Base-by-base conservation (phyloP, 2,113 vertebrate genomes). In the Seriola quinqueradiata region DNA sequence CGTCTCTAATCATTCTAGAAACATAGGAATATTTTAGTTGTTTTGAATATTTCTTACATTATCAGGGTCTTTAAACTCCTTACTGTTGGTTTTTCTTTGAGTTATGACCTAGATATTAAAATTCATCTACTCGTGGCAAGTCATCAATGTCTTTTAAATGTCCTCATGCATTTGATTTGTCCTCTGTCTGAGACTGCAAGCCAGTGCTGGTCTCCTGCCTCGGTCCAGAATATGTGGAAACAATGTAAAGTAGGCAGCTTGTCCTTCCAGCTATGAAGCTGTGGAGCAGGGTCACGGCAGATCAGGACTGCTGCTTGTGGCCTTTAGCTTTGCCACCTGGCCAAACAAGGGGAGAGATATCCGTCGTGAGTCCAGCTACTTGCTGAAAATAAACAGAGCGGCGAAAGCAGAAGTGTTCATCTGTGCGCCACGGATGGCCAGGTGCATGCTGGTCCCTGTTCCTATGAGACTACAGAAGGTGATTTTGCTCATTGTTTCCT, bases 311-410 rank as follows among this genome's bases (percentile, higher is more conserved):
- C 16, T 28, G 61, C 70, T 77, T 78, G 67, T 88, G 87, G 73
- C 88, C 89, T 94, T 90, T 90, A 77, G 79, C 88, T 90, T 76
- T 52, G 28, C 85, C 93, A 93, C 87, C 90, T 93, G 91, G 88
- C 88, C 79, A 67, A 77, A 86, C 66, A 64, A 81, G 61, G 63
- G 52, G 8, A 81, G 64, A 70, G n/a, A 65, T 0, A 70, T 42
- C 77, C 21, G 50, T 32, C 64, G 8, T 8, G 42, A 23, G 57
- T 66, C n/a, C 54, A 48, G 82, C 63, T 68, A 64, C 63, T 59
- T 44, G 38, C 77, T 67, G 69, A 61, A 77, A 70, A 83, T 38
- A 67, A 78, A 70, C 67, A 17, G 50, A 34, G 28, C 0, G 8
- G 55, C 21, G 4, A 40, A 65, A 79, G 82, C 75, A 61, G 36